These are phyloP conservation scores for Chrysolina americana DNA, from an alignment of 2,888 invertebrate species.

Conservation along the genomic window DNA sequence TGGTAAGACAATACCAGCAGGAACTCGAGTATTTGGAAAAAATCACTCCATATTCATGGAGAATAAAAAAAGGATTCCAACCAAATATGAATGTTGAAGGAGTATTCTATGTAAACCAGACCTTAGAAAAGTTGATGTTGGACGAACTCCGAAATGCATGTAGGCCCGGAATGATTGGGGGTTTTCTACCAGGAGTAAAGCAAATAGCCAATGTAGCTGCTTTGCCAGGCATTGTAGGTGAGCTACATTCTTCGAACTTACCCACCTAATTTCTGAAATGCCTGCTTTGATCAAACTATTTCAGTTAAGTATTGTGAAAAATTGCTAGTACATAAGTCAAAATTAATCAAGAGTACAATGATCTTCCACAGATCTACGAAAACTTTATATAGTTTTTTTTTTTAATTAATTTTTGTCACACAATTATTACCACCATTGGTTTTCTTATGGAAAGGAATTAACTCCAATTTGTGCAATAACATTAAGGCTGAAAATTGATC, in stretches of 20 bases:
- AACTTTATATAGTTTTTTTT: no score
- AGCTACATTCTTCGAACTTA: slow-evolving; percentile 4
- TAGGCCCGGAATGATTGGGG: slow-evolving; percentile 91
- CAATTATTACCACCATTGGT: no score
- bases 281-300: no score
- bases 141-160: slow-evolving; percentile 95
- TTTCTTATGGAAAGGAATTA: no score
- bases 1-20: slow-evolving; percentile 91
- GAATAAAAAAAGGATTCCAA: slow-evolving; percentile 98
- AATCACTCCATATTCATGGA: slow-evolving; percentile 87
- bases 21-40: slow-evolving; percentile 95
- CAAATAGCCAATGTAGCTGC: slow-evolving; percentile 99
- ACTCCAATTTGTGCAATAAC: no score
- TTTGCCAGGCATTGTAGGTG: slow-evolving; percentile 94
- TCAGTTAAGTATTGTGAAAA: no score
- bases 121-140: slow-evolving; percentile 95
- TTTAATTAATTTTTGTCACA: no score
- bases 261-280: neutral
- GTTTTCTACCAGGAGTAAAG: slow-evolving; percentile 98
- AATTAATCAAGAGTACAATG: no score
- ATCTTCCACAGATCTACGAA: no score
- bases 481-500: no score
- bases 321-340: no score
- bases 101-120: slow-evolving; percentile 94
- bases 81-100: slow-evolving; percentile 99